Conservation (phyloP, 2,797 vertebrate genomes). For the Australoheros facetus region DNA sequence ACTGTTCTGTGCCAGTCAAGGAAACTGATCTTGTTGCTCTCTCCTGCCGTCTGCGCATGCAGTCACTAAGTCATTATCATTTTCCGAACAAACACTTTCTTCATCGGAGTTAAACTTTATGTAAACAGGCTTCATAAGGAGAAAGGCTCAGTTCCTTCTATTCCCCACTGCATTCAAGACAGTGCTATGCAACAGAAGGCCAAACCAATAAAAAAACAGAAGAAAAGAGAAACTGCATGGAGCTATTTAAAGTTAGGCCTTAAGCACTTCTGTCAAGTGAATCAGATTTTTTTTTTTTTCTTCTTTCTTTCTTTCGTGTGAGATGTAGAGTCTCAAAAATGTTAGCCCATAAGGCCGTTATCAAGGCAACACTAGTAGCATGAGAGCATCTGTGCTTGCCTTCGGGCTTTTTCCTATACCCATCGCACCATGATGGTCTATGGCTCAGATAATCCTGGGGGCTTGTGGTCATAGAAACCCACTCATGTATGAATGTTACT, state of each 20-base stretch:
- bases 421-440: slow-evolving; percentile 71
- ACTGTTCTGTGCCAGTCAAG: slow-evolving; percentile 16
- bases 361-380: slow-evolving; percentile 63
- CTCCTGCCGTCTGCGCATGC: slow-evolving; percentile 23
- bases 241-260: slow-evolving; percentile 73
- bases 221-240: slow-evolving; percentile 37
- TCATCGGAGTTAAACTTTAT: slow-evolving; percentile 50
- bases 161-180: slow-evolving; percentile 37
- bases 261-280: slow-evolving; percentile 70
- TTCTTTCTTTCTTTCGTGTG: slow-evolving; percentile 36
- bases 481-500: slow-evolving; percentile 82
- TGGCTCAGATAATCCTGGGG: slow-evolving; percentile 67
- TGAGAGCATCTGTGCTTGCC: slow-evolving; percentile 75
- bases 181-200: slow-evolving; percentile 20
- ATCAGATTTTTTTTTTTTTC: slow-evolving; percentile 46
- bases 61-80: slow-evolving; percentile 60
- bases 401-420: slow-evolving; percentile 64
- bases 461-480: slow-evolving; percentile 76
- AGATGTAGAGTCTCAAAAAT: slow-evolving; percentile 57
- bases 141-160: slow-evolving; percentile 27
- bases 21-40: slow-evolving; percentile 21
- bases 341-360: slow-evolving; percentile 51
- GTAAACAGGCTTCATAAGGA: slow-evolving; percentile 54
- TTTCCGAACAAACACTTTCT: slow-evolving; percentile 55
- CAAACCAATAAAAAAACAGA: slow-evolving; percentile 53